A percentile compares a stretch with the other conserved stretches of the same genome.
Evolutionary conservation across 1,140 invertebrate genomes (phyloP).

Genomic region (Euwallacea fornicatus): DNA sequence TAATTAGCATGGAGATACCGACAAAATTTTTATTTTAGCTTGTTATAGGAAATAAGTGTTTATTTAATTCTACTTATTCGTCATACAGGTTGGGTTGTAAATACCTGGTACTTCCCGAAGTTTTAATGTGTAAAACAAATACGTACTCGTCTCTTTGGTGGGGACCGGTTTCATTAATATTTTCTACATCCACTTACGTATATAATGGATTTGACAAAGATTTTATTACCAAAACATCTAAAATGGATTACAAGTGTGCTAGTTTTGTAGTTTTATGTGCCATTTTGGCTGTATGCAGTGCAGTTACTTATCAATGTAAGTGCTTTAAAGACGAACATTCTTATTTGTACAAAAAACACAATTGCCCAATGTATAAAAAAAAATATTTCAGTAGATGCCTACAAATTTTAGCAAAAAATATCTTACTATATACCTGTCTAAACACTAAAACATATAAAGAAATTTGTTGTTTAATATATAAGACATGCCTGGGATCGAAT

Average conservation of each 20-base stretch:
- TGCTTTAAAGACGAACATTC: not conserved
- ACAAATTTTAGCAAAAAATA: not conserved
- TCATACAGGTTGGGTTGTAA: conserved; percentile 2
- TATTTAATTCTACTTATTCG: conserved; percentile 1
- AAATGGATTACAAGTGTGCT: conserved; percentile 4
- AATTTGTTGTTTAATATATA: not conserved
- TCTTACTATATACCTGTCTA: not conserved
- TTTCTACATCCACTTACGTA: not conserved
- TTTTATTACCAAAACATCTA: conserved; percentile 11
- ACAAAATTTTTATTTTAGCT: not conserved
- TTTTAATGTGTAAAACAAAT: conserved; percentile 13
- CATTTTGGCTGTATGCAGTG: not conserved
- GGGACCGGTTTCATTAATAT: conserved; percentile 4
- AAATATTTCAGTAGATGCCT: not conserved
- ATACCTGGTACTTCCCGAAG: conserved; percentile 17
- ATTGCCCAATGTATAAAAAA: too few species aligned
- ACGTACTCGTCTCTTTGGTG: conserved; percentile 4
- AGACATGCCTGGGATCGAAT: conserved; percentile 30
- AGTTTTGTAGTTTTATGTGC: conserved; percentile 2
- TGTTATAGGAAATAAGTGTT: not conserved
- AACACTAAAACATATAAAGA: not conserved
- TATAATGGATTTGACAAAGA: conserved; percentile 10
- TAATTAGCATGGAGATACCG: conserved; percentile 11
- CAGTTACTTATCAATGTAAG: conserved; percentile 3
- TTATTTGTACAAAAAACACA: not conserved